These are phyloP conservation scores for Petrophora chlorosata DNA, from an alignment of 2,888 invertebrate genomes.

Conservation along the genomic window DNA sequence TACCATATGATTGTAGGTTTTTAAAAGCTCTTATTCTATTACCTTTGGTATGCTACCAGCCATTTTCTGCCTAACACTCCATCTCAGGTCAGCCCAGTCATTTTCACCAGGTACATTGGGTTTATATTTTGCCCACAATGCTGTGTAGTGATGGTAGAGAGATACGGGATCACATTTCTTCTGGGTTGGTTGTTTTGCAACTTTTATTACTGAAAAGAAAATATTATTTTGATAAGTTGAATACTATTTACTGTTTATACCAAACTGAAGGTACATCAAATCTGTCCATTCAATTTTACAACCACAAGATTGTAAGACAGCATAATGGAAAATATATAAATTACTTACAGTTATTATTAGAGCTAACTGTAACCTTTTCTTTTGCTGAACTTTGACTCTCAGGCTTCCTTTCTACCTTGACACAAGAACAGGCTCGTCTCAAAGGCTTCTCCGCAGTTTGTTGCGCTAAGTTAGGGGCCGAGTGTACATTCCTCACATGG, in stretches of 20 bases:
- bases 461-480: conserved; percentile 61
- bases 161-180: conserved; percentile 89
- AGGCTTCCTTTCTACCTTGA: conserved; percentile 58
- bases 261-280: too few relatives aligned
- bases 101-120: conserved; percentile 88
- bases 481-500: conserved; percentile 52
- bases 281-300: too few relatives aligned
- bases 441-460: conserved; percentile 51
- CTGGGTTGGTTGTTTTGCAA: conserved; percentile 71
- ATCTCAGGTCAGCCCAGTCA: conserved; percentile 86
- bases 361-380: conserved; percentile 48
- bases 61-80: conserved; percentile 88
- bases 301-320: too few relatives aligned
- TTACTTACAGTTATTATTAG: conserved; percentile 69
- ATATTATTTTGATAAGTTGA: not conserved
- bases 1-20: too few relatives aligned
- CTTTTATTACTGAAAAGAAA: conserved; percentile 83
- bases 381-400: conserved; percentile 40
- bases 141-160: conserved; percentile 89
- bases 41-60: conserved; percentile 67
- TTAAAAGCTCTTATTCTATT: too few relatives aligned
- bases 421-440: conserved; percentile 68
- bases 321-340: too few relatives aligned
- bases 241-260: too few relatives aligned
- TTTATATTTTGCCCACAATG: conserved; percentile 89